Base-by-base conservation (phyloP, 2,797 vertebrate genomes). In the Tapera naevia region DNA sequence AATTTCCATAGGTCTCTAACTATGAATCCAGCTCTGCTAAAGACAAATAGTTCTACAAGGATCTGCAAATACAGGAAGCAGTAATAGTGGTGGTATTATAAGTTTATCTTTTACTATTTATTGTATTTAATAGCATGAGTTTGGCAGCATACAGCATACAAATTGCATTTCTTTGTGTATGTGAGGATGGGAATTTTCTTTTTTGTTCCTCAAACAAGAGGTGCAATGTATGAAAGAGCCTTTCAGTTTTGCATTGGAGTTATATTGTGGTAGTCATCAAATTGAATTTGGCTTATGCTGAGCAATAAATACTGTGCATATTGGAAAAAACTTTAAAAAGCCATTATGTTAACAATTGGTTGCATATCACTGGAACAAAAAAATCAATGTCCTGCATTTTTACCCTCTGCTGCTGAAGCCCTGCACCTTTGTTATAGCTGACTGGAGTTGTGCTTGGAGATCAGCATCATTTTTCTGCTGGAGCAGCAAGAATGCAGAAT, bases 401-500 rank as follows among this genome's bases (percentile, higher is more conserved):
- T n/a, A n/a, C n/a, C n/a, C n/a, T n/a, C n/a, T n/a, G n/a, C n/a
- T n/a, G 3, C 13, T 80, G 61, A 50, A 88, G 10, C 28, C 28
- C 13, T 64, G 41, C 82, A 23, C 17, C 39, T 79, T 62, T 58
- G 13, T 69, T 57, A 5, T 6, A 17, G 33, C 7, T 39, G 51
- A 23, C 51, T 72, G 37, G 32, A 73, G 32, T 7, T 57, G 17
- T 46, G 32, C 73, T 79, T 64, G 19, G 33, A 91, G 41, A 37
- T 46, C 6, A 58, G 28, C 43, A 8, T 48, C 0, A 0, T 25
- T 86, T 37, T 74, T 30, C 80, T 50, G 32, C 11, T 37, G n/a
- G 18, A 69, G 33, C 9, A 23, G 13, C 57, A 89, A 54, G 33
- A 58, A 69, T 76, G 12, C 43, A 41, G 30, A 79, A 48, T 83